Evolutionary conservation across 2,797 vertebrate species (phyloP), one percentile per base, ranked within the genome.

Genomic region (Spea hammondii): DNA sequence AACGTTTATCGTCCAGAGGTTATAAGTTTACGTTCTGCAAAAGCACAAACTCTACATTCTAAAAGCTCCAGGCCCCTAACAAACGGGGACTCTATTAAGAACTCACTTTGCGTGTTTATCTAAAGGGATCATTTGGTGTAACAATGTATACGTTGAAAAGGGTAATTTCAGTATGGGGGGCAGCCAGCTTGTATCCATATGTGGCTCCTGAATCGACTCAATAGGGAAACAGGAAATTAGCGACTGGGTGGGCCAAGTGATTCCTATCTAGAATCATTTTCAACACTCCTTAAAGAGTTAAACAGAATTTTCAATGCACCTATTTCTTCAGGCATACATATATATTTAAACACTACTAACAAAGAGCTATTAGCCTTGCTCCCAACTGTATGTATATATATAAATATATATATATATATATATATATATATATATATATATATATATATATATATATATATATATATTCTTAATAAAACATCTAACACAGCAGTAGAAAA

Each of bases 21-120:
- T 64, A 64, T 64, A 62, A 50, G 57, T 60, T 57, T 10, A 64
- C 46, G 8, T 47, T 49, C n/a, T 62, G 71, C 44, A 73, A 49
- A 73, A 17, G 14, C 14, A 47, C 46, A 48, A 73, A 47, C 17
- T 54, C 69, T 51, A 32, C 64, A 47, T n/a, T 12, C 59, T 62
- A 6, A 62, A 62, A 62, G 59, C 14, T 17, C n/a, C 4, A 62
- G 32, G 59, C n/a, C 10, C 1, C 59, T 32, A 62, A 12, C 6
- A 62, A 62, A 62, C 9, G 5, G 59, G 14, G 14, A 17, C 32
- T 62, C n/a, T n/a, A 62, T 14, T 6, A 32, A 17, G 14, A 5
- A 8, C 32, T 62, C 59, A 62, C 32, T 65, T 46, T 44, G 46
- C 6, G 45, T 65, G 64, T 65, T 65, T 65, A 65, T 47, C 32